Base-by-base conservation (phyloP, 2,888 invertebrate species). In the Folsomia manolachei region DNA sequence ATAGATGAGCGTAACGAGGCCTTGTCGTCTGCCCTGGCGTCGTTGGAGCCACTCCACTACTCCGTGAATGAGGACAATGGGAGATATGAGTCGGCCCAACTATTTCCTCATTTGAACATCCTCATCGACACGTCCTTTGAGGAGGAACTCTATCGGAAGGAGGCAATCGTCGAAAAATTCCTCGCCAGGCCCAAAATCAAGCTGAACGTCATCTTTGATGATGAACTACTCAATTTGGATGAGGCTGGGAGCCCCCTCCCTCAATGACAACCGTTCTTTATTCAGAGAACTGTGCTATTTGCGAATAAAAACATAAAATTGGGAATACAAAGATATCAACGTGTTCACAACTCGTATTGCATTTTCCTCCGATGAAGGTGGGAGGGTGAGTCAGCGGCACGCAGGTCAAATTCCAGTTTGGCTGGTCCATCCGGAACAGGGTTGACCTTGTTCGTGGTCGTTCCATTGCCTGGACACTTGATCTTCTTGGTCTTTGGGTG, bases 31-130 rank as follows among this genome's bases (percentile, higher is more conserved):
- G 27, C 65, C 14, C 39, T 74, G 18, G 21, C 56, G 18, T 19
- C 27, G 7, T 62, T 71, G 18, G 71, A 74, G 23, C 74, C 74
- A 18, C 27, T 74, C 21, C 71, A 69, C 23, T n/a, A 27, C 1
- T 53, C 66, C 9, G 27, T 53, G 0, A 65, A 69, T 24, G 25
- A 11, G 27, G 27, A 69, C 1, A 71, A 71, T 53, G 74, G 71
- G 1, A 65, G 66, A 2, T 71, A 61, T 25, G 71, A 71, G 24
- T 71, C 74, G 1, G 52, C 69, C n/a, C 60, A 71, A 27, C 19
- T 74, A 18, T 74, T 74, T 24, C 65, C 60, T 2, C 69, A 74
- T 19, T 62, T 74, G 1, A 69, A 71, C 25, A 69, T 74, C 2
- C 63, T 74, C 4, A 62, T 74, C 23, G 74, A 74, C 25, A 71